These are phyloP conservation scores for Lanius collurio DNA, from an alignment of 2,113 vertebrate genomes.

Conservation along the genomic window DNA sequence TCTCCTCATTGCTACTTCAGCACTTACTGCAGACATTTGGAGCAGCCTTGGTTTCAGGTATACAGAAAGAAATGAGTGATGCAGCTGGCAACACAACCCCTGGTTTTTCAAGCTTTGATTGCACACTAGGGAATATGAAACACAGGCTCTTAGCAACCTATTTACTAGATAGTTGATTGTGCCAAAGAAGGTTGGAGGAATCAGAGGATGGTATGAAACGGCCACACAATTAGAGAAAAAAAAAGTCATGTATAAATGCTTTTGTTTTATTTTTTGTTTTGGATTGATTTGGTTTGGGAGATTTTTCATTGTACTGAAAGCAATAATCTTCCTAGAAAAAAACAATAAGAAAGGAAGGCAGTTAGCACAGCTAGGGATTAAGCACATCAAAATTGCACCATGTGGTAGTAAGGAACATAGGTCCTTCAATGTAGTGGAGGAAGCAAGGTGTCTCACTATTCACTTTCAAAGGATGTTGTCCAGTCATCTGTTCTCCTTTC, in stretches of 20 bases:
- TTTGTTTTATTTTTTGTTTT: background rate
- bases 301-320: background rate
- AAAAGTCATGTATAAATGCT: background rate
- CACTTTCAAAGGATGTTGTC: background rate
- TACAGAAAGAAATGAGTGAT: background rate
- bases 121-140: background rate
- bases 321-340: background rate
- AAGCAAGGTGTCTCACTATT: background rate
- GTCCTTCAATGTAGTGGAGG: background rate
- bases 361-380: background rate
- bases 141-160: background rate
- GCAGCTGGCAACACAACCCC: background rate
- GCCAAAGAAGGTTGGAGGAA: background rate
- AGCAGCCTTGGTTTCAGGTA: background rate
- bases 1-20: background rate
- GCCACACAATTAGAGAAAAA: background rate
- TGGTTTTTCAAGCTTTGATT: background rate
- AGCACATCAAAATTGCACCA: background rate
- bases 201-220: background rate
- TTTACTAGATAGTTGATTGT: background rate
- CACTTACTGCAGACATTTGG: background rate
- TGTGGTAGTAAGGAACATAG: background rate
- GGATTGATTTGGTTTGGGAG: accelerated
- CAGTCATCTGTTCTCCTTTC: background rate
- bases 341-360: background rate